phyloP scores from a whole-genome alignment of 2,113 vertebrate genomes.

The Calyptommatus sinebrachiatus region DNA sequence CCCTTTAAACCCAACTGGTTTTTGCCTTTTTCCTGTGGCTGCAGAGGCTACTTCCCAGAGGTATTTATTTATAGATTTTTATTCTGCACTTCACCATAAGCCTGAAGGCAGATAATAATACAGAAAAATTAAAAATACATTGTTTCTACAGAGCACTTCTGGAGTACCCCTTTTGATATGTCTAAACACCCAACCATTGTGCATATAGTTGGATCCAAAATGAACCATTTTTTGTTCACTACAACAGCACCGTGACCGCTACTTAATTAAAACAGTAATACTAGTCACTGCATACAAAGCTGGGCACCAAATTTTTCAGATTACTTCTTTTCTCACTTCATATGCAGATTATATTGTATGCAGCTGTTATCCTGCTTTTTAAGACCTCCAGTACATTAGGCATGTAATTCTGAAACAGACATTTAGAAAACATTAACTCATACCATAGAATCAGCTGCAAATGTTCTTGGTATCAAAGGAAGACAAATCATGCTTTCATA shows the following conservation, averaged over 20 bases:
- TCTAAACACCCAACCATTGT: too few species aligned
- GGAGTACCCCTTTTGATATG: too few species aligned
- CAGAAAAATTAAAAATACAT: too few species aligned
- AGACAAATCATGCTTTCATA: constrained; percentile 41
- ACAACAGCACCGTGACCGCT: background rate
- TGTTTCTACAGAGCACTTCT: too few species aligned
- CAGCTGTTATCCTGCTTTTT: constrained; percentile 19
- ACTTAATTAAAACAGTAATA: background rate
- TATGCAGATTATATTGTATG: background rate
- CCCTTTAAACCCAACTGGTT: too few species aligned
- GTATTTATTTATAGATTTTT: too few species aligned
- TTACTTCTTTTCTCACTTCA: background rate
- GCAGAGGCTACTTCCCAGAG: too few species aligned
- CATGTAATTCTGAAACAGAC: constrained; percentile 18
- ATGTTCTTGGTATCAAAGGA: constrained; percentile 48
- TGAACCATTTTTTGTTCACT: background rate
- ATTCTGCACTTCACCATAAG: too few species aligned
- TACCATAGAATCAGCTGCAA: constrained; percentile 34
- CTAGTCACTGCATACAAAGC: background rate
- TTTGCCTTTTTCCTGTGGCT: too few species aligned
- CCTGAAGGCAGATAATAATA: too few species aligned
- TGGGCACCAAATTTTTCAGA: constrained; percentile 15
- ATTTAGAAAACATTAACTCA: background rate
- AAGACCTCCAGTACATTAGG: background rate
- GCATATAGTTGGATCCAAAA: background rate